A percentile compares a stretch with the other conserved stretches of the same genome.
Evolutionary conservation across 2,888 invertebrate genomes (phyloP).

Genomic region (Melikaiella ostensackeni): DNA sequence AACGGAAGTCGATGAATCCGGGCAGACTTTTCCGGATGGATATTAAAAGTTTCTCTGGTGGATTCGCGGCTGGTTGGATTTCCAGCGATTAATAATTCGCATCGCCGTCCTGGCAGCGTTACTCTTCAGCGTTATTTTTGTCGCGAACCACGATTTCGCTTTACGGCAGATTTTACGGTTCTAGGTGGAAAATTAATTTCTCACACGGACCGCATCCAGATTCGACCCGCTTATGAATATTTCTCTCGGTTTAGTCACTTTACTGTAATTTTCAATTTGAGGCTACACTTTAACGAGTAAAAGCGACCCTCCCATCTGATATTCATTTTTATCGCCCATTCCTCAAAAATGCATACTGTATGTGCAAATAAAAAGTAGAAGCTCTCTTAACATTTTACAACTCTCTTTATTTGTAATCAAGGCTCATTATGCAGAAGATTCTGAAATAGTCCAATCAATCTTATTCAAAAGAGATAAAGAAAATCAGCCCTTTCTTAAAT

Average conservation of each 20-base stretch:
- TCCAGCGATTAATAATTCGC: constrained; percentile 55
- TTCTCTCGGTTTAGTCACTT: constrained; percentile 48
- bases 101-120: constrained; percentile 41
- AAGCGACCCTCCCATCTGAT: constrained; percentile 7
- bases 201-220: constrained; percentile 45
- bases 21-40: constrained; percentile 37
- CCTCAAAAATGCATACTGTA: neutral
- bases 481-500: no score
- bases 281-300: neutral
- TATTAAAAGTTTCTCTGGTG: constrained; percentile 33
- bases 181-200: constrained; percentile 60
- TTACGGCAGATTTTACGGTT: constrained; percentile 59
- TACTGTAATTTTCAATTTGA: constrained; percentile 52
- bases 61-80: constrained; percentile 34
- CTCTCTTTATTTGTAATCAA: neutral
- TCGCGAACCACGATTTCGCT: constrained; percentile 54
- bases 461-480: no score
- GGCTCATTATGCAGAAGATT: neutral
- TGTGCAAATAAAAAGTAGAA: neutral
- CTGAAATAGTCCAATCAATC: no score
- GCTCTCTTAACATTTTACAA: neutral
- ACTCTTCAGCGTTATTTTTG: constrained; percentile 48
- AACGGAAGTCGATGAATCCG: constrained; percentile 23
- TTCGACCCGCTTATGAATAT: constrained; percentile 51
- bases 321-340: constrained; percentile 13